Evolutionary conservation across 2,113 vertebrate genomes (phyloP).

Genomic region (Dicaeum eximium): DNA sequence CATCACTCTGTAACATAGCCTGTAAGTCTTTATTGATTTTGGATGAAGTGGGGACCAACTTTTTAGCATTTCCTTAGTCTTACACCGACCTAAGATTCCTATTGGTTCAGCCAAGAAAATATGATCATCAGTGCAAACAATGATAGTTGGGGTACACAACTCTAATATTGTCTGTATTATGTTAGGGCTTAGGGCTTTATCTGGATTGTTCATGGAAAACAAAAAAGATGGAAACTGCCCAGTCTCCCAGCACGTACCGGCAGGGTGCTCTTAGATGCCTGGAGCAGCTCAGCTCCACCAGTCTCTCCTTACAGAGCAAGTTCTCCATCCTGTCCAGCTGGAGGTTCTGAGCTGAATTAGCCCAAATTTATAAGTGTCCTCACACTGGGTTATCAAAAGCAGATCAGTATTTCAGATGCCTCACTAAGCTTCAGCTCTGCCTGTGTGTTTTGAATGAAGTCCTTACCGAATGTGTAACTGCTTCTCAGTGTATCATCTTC

Average conservation of each 20-base stretch:
- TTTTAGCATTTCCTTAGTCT: not conserved
- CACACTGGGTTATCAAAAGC: not conserved
- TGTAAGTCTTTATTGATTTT: not conserved
- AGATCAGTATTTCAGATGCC: not conserved
- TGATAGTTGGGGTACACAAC: not conserved
- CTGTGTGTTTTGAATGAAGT: not conserved
- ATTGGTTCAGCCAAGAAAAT: not conserved
- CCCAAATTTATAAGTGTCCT: not conserved
- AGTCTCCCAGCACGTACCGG: not conserved
- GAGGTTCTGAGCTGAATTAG: not conserved
- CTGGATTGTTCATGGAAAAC: not conserved
- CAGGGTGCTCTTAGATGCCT: not conserved
- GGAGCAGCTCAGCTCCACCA: not conserved
- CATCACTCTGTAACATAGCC: not conserved
- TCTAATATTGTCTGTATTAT: not conserved
- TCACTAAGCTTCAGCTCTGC: not conserved
- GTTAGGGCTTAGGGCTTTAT: not conserved
- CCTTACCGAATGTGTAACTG: not conserved
- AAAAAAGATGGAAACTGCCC: not conserved
- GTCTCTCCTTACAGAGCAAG: not conserved
- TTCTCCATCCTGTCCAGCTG: not conserved
- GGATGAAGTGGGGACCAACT: not conserved
- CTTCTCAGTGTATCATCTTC: not conserved
- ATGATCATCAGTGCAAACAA: not conserved
- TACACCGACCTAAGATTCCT: not conserved